Evolutionary conservation across 2,797 vertebrate genomes (phyloP).

Genomic region (Sparus aurata): DNA sequence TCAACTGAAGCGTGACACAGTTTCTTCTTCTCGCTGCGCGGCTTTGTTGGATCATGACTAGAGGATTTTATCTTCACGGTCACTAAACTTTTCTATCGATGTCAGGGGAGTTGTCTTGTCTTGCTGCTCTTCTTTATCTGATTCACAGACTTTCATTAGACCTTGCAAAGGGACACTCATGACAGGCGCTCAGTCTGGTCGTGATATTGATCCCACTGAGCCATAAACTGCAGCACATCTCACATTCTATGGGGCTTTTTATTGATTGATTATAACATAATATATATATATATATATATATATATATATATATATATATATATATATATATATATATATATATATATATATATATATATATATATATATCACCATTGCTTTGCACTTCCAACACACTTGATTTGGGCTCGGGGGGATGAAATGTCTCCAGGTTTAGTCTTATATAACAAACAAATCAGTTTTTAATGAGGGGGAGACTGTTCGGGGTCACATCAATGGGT

Average conservation of each 20-base stretch:
- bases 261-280: conserved; percentile 49
- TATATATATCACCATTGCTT: conserved; percentile 36
- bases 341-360: too few relatives aligned
- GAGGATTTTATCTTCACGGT: conserved; percentile 55
- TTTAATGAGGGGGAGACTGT: conserved; percentile 55
- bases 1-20: conserved; percentile 35
- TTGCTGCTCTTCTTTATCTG: conserved; percentile 51
- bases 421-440: conserved; percentile 48
- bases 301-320: too few relatives aligned
- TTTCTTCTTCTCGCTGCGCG: conserved; percentile 36
- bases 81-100: conserved; percentile 54
- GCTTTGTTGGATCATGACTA: conserved; percentile 51
- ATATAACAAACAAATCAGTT: conserved; percentile 59
- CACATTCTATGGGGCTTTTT: conserved; percentile 45
- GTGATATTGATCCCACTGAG: conserved; percentile 62
- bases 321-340: too few relatives aligned
- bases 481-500: conserved; percentile 50
- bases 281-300: too few relatives aligned
- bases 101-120: conserved; percentile 44
- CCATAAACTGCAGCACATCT: conserved; percentile 53
- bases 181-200: conserved; percentile 13
- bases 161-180: conserved; percentile 43
- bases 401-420: conserved; percentile 15
- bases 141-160: conserved; percentile 52
- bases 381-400: conserved; percentile 38